Conservation (phyloP, 1,140 invertebrate genomes). For the Mercenaria mercenaria region DNA sequence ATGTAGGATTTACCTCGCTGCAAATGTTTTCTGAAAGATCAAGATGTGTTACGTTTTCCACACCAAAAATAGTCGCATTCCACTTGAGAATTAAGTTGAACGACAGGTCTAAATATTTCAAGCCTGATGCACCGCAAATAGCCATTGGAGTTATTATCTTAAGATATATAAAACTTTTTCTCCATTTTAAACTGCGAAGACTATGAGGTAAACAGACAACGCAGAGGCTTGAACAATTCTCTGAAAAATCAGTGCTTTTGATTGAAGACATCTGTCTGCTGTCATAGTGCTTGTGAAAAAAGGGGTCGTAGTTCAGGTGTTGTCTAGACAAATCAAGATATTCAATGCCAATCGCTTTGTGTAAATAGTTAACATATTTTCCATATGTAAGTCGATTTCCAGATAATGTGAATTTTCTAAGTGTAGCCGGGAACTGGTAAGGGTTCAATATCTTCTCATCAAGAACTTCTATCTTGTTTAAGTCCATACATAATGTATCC, state of each 20-base stretch:
- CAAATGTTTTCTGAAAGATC: conserved; percentile 46
- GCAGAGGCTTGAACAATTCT: not conserved
- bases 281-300: not conserved
- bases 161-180: conserved; percentile 12
- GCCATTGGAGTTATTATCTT: not conserved
- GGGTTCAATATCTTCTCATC: conserved; percentile 28
- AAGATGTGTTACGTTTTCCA: not conserved
- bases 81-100: conserved; percentile 20
- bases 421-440: not conserved
- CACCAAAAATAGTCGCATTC: not conserved
- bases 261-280: not conserved
- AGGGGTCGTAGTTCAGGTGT: conserved; percentile 49
- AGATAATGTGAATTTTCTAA: conserved; percentile 24
- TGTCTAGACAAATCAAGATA: conserved; percentile 42
- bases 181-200: not conserved
- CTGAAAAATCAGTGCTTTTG: not conserved
- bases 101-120: conserved; percentile 23
- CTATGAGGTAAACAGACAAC: not conserved
- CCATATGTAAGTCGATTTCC: conserved; percentile 45
- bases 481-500: conserved; percentile 35
- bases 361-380: not conserved
- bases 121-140: not conserved
- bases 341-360: not conserved
- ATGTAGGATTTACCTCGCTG: not conserved
- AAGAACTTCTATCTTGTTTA: conserved; percentile 60